Percentiles rank a stretch among this genome's conserved stretches.
Evolutionary conservation across 2,113 vertebrate species (phyloP).

Genomic region (Chrysochloris asiatica): DNA sequence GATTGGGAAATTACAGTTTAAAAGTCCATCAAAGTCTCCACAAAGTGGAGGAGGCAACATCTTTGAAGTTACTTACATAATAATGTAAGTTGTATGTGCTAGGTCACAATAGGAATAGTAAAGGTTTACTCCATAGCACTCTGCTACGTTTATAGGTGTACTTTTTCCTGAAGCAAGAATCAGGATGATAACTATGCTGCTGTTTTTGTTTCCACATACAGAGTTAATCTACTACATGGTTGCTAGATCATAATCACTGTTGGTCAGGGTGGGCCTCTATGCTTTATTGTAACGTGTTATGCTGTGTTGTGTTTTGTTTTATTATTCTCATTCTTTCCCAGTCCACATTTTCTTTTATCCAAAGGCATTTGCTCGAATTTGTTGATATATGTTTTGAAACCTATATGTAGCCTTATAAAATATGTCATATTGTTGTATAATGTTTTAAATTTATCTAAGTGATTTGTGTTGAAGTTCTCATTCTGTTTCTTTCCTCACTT

Average conservation of each 20-base stretch:
- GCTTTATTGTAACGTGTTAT: conserved; percentile 11
- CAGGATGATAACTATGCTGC: neutral
- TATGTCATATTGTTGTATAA: neutral
- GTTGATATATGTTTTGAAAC: conserved; percentile 5
- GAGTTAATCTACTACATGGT: neutral
- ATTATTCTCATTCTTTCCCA: conserved; percentile 13
- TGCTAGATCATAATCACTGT: neutral
- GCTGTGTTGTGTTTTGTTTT: neutral
- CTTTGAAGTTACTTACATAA: conserved; percentile 21
- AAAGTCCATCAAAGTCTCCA: neutral
- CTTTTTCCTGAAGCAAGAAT: conserved; percentile 10
- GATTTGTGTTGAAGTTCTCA: neutral
- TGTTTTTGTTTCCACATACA: conserved; percentile 15
- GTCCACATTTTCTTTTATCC: neutral
- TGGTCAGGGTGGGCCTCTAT: neutral
- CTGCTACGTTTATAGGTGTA: neutral
- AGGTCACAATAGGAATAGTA: conserved; percentile 14
- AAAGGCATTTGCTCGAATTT: neutral
- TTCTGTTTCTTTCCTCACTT: conserved; percentile 18
- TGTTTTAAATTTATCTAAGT: conserved; percentile 15
- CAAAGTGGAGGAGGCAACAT: neutral
- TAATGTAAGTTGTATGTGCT: neutral
- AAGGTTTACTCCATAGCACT: neutral
- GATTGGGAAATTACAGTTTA: neutral
- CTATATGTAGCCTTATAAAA: neutral